Evolutionary conservation across 2,797 vertebrate species (phyloP).

Genomic region (Rhincodon typus): DNA sequence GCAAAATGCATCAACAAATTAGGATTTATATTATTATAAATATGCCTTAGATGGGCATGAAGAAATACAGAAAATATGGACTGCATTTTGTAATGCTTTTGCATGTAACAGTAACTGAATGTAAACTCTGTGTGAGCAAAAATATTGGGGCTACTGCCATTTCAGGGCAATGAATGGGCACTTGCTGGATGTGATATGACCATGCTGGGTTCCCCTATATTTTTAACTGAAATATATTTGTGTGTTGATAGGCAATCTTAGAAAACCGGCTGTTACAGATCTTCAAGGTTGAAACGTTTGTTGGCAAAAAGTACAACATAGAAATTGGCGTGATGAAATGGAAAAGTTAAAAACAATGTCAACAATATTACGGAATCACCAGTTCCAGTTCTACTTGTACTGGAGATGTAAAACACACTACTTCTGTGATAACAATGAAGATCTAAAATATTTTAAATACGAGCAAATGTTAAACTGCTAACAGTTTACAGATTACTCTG

Average conservation of each 20-base stretch:
- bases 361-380: background rate
- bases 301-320: background rate
- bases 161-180: background rate
- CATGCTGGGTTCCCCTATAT: background rate
- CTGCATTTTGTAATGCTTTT: background rate
- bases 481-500: background rate
- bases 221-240: background rate
- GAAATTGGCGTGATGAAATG: background rate
- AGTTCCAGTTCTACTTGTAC: background rate
- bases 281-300: background rate
- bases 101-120: background rate
- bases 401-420: background rate
- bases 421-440: background rate
- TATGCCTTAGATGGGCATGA: background rate
- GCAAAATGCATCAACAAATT: background rate
- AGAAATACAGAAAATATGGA: background rate
- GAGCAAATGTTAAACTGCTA: background rate
- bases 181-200: background rate
- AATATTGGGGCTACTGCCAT: background rate
- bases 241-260: background rate
- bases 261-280: background rate
- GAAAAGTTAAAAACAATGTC: background rate
- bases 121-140: background rate
- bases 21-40: background rate
- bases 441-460: background rate